Percentiles rank a stretch among this genome's conserved stretches.
Evolutionary conservation across 37 sponge, comb jelly and placozoan species (phyloP).

Genomic region (Bolinopsis microptera): DNA sequence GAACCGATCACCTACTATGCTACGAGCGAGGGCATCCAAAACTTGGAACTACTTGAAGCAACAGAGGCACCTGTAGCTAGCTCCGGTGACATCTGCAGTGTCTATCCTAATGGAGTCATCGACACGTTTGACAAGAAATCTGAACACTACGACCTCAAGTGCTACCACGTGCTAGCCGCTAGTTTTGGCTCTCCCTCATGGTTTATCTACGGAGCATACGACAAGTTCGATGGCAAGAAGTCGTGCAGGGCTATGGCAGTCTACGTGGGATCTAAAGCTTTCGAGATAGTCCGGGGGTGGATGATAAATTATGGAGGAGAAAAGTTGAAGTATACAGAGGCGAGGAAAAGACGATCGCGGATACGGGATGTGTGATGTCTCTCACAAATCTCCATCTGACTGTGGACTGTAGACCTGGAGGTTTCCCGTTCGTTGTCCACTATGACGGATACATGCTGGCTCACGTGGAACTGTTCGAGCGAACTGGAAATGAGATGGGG

Average conservation of each 20-base stretch:
- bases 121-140: constrained; percentile 15
- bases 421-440: constrained; percentile 6
- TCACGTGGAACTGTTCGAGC: neutral
- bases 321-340: neutral
- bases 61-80: neutral
- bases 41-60: neutral
- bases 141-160: neutral
- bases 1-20: neutral
- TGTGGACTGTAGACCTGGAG: constrained; percentile 27
- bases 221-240: neutral
- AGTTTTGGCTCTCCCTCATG: neutral
- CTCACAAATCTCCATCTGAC: neutral
- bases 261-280: neutral
- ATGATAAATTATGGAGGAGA: neutral
- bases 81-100: neutral
- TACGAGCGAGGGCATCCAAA: neutral
- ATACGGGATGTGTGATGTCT: neutral
- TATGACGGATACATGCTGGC: constrained; percentile 47
- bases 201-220: constrained; percentile 32
- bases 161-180: constrained; percentile 13
- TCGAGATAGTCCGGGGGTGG: constrained; percentile 21
- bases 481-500: neutral
- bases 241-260: neutral
- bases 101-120: neutral
- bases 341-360: neutral